Conservation (phyloP, 2,888 invertebrate species). For the Kryphioiulus occultus region DNA sequence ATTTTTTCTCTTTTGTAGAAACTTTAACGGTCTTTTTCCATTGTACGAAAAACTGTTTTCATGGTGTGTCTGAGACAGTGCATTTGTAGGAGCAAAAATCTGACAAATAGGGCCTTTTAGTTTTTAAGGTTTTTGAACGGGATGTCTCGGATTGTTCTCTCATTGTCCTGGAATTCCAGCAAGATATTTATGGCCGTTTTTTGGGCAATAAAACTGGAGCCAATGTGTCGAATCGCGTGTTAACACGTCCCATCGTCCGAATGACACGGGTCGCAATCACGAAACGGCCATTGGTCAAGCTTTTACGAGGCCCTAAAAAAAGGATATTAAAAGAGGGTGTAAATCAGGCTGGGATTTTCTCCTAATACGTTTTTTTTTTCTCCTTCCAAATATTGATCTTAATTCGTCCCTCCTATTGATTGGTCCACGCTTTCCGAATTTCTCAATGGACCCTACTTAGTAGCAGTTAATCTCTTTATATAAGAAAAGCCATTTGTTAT, state of each 20-base stretch:
- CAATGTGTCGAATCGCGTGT: neutral
- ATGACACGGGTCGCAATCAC: neutral
- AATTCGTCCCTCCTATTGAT: neutral
- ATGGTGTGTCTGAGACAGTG: too few species aligned
- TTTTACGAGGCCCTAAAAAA: neutral
- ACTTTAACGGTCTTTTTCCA: too few species aligned
- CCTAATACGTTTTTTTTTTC: neutral
- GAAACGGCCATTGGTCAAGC: neutral
- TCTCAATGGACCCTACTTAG: neutral
- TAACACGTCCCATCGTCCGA: neutral
- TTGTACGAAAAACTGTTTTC: too few species aligned
- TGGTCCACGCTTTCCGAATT: neutral
- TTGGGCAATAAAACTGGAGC: neutral
- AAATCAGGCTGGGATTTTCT: neutral
- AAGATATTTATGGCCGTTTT: neutral
- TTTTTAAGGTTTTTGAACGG: too few species aligned
- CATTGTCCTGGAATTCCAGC: too few species aligned
- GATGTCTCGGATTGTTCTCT: too few species aligned
- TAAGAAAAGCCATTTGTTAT: neutral
- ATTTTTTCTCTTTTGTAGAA: too few species aligned
- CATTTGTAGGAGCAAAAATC: too few species aligned
- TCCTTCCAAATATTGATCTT: neutral
- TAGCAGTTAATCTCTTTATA: neutral
- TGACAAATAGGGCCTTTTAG: too few species aligned
- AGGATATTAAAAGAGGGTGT: neutral